Evolutionary conservation across 2,888 invertebrate species (phyloP).

Genomic region (Diplolepis rosae): DNA sequence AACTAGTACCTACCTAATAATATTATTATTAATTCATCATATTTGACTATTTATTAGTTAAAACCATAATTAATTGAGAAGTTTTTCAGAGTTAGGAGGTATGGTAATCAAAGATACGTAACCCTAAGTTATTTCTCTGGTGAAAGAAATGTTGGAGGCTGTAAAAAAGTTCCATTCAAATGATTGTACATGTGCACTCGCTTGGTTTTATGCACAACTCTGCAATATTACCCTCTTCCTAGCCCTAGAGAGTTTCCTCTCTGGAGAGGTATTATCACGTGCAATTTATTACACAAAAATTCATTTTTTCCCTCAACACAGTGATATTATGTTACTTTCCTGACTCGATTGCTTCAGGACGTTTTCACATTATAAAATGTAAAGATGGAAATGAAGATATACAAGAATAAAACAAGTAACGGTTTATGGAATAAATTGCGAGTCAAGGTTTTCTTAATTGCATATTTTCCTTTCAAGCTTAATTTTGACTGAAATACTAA

Average conservation of each 20-base stretch:
- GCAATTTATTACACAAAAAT: slow-evolving; percentile 6
- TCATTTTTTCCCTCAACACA: neutral
- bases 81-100: no score
- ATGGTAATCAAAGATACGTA: neutral
- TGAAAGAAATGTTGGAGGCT: neutral
- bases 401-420: neutral
- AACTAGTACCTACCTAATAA: no score
- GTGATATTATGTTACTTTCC: neutral
- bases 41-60: no score
- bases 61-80: no score
- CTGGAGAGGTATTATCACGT: neutral
- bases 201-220: neutral
- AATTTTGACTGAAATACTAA: neutral
- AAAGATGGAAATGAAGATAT: neutral
- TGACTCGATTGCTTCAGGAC: neutral
- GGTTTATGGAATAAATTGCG: neutral
- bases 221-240: neutral
- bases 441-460: neutral
- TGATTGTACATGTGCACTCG: neutral
- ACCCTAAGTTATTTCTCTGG: neutral
- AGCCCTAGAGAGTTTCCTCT: neutral
- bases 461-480: neutral
- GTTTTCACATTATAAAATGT: neutral
- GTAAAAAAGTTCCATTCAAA: neutral
- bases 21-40: no score